phyloP scores from a whole-genome alignment of 2,113 vertebrate species.

The Nanorana parkeri region DNA sequence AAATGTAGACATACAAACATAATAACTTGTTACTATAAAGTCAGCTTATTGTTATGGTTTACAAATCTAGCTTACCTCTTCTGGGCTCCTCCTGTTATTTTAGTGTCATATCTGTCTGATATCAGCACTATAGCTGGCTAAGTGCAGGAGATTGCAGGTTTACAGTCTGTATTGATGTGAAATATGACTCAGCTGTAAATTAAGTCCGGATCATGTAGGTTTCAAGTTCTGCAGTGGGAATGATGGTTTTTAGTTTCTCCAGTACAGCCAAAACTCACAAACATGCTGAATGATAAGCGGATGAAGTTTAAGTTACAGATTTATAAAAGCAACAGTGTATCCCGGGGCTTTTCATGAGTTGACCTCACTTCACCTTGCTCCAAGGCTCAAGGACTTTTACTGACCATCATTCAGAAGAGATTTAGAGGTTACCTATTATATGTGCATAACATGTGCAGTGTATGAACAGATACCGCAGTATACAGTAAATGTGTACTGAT shows the following conservation, averaged over 20 bases:
- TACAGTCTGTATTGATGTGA: neutral
- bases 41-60: too few relatives aligned
- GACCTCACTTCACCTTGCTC: constrained; percentile 20
- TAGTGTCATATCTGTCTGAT: neutral
- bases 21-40: too few relatives aligned
- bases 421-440: too few relatives aligned
- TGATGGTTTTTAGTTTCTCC: neutral
- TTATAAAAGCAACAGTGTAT: constrained; percentile 1
- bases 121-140: constrained; percentile 24
- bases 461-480: too few relatives aligned
- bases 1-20: too few relatives aligned
- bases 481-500: too few relatives aligned
- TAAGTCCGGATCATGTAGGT: constrained; percentile 18
- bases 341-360: neutral
- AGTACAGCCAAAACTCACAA: constrained; percentile 3
- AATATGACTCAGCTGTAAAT: constrained; percentile 22
- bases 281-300: neutral
- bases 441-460: too few relatives aligned
- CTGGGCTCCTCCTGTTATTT: too few relatives aligned
- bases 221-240: constrained; percentile 11
- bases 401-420: too few relatives aligned
- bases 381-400: neutral
- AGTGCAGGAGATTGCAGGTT: constrained; percentile 12
- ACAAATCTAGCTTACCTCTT: too few relatives aligned
- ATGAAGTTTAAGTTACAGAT: neutral